Base-by-base conservation (phyloP, 2,888 invertebrate species). In the Drosophila leonis region DNA sequence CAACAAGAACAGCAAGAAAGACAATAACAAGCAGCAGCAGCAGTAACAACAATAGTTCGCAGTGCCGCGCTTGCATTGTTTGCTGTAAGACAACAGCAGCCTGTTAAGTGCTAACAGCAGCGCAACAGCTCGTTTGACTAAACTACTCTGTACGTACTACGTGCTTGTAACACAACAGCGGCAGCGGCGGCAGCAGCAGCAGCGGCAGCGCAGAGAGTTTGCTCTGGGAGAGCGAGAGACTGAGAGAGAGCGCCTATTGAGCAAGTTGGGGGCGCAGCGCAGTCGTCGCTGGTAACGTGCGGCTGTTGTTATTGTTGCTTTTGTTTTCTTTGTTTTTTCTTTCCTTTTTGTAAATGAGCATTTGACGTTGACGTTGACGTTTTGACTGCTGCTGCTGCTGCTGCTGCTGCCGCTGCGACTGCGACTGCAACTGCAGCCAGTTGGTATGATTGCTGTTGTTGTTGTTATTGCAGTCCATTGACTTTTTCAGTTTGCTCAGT, bases 291-390 rank as follows among this genome's bases (percentile, higher is more conserved):
- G 71, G 75, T 75, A 79, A 79, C 44, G 24, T 75, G 80, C 65
- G 62, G 52, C 52, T 65, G 61, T 62, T 61, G 62, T 44, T 76
- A n/a, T 46, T 72, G 49, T 55, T 72, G 56, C 44, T 69, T 54
- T 60, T 71, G 51, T 74, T 70, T 57, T 64, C 63, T 61, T 71
- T 20, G 33, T 70, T 66, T 46, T 72, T 24, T 41, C 20, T 51
- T 64, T 64, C 61, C 55, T 60, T 48, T 52, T 72, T 75, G 70
- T 68, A 78, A 72, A 70, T 82, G 82, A 72, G 74, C 74, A 77
- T 65, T 75, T 80, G 86, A 74, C 76, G 79, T 76, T 80, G 86
- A 74, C 76, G 79, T 75, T 72, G 78, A 78, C 76, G 68, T 72
- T 85, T 82, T 77, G 86, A 80, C 83, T 74, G 68, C 64, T 66